Percentiles rank a stretch among this genome's conserved stretches.
These are phyloP conservation scores for Orchesellides sinensis DNA, from an alignment of 2,888 invertebrate species.

Conservation along the genomic window DNA sequence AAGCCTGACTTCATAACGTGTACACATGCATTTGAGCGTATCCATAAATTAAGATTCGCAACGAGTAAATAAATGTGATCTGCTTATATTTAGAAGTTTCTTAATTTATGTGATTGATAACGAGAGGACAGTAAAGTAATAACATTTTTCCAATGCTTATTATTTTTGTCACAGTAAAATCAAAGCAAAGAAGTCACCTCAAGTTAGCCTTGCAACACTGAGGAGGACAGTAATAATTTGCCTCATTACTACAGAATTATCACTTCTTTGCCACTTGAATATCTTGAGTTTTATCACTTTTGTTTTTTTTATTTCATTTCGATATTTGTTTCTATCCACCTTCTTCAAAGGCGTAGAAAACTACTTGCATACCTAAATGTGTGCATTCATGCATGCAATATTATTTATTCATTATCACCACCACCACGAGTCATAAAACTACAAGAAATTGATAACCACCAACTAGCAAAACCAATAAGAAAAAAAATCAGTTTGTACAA, in stretches of 20 bases:
- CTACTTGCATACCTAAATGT: slow-evolving; percentile 34
- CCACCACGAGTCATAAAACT: slow-evolving; percentile 55
- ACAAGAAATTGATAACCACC: slow-evolving; percentile 51
- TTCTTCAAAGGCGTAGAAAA: slow-evolving; percentile 3
- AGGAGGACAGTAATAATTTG: slow-evolving; percentile 52
- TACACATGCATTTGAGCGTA: not conserved
- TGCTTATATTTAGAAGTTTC: slow-evolving; percentile 34
- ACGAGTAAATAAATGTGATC: not conserved
- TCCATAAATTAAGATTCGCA: slow-evolving; percentile 1
- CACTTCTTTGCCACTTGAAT: slow-evolving; percentile 63
- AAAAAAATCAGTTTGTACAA: slow-evolving; percentile 16
- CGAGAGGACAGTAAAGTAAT: slow-evolving; percentile 45
- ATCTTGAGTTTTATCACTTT: slow-evolving; percentile 48
- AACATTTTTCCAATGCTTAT: slow-evolving; percentile 43
- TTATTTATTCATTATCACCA: slow-evolving; percentile 51
- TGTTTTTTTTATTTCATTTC: slow-evolving; percentile 25
- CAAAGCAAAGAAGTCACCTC: slow-evolving; percentile 44
- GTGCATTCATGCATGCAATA: slow-evolving; percentile 36
- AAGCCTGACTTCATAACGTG: not conserved
- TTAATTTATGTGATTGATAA: slow-evolving; percentile 57
- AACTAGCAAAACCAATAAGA: slow-evolving; percentile 8
- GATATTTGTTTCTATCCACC: slow-evolving; percentile 5
- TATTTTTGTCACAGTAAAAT: slow-evolving; percentile 20
- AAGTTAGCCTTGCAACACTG: slow-evolving; percentile 62
- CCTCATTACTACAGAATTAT: slow-evolving; percentile 61